Evolutionary conservation across 2,113 vertebrate species (phyloP), one percentile per base, ranked within the genome.

Genomic region (Percopsis transmontana): DNA sequence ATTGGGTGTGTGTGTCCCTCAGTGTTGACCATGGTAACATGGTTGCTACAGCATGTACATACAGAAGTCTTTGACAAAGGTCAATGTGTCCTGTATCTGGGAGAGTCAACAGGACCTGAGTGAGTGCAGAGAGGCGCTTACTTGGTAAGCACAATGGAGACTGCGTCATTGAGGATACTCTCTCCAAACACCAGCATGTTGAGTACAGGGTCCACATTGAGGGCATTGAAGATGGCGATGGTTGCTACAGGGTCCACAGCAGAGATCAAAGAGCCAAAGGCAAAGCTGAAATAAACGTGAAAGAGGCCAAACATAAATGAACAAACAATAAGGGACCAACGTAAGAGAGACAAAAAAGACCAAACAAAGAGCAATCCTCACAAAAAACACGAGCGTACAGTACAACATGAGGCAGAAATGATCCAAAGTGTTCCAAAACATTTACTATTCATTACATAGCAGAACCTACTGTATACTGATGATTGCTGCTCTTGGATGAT

Each of bases 151-250:
- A 99, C 97, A 62, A 99, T 99, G 59, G 97, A 98, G 52, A 99
- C 97, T 0, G 97, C 97, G 14, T 99, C 97, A 12, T 99, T 99
- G 71, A 99, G 95, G 80, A 99, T 99, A 79, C 97, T 99, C 84
- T 99, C 97, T 21, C 97, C 97, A 68, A 99, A 99, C 71, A 99
- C 97, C 90, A 99, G 73, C 97, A 99, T 99, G 87, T 99, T 97
- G 51, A 99, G 95, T 51, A 99, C 97, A 0, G 97, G 97, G 89
- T 99, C 97, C 79, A 99, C 95, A 1, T 98, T 98, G 40, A 99
- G 95, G 0, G 97, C 97, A 14, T 98, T 99, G 86, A 99, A 99
- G 88, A 99, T 99, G 33, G 97, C 97, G 51, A 99, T 99, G 38
- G 97, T 99, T 24, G 97, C 97, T 45, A 99, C 97, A 0, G 97